Evolutionary conservation across 2,888 invertebrate genomes (phyloP).

Genomic region (Colletes collaris): DNA sequence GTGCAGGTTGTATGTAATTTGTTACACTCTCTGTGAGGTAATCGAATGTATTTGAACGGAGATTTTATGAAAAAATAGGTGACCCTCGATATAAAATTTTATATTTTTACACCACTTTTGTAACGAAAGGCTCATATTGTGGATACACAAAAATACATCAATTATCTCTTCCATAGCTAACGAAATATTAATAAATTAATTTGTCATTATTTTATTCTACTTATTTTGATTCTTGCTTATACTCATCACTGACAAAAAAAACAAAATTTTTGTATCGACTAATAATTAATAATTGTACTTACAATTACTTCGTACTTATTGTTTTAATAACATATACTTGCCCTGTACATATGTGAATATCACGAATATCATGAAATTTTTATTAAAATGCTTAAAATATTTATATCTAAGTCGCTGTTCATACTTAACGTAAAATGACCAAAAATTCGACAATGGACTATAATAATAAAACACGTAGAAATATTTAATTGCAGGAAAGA

Average conservation of each 20-base stretch:
- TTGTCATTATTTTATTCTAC: constrained; percentile 2
- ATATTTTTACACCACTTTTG: too few relatives aligned
- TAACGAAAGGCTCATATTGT: too few relatives aligned
- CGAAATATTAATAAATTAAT: neutral
- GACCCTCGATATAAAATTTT: too few relatives aligned
- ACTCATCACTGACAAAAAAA: neutral
- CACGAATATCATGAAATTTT: neutral
- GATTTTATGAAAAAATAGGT: too few relatives aligned
- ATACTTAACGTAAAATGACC: neutral
- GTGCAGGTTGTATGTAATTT: too few relatives aligned
- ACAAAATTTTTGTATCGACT: too few relatives aligned
- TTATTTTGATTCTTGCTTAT: constrained; percentile 24
- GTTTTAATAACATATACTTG: neutral
- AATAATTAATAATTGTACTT: neutral
- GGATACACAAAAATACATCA: too few relatives aligned
- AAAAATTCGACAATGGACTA: neutral
- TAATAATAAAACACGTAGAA: neutral
- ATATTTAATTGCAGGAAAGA: neutral
- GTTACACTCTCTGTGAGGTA: too few relatives aligned
- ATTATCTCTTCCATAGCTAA: too few relatives aligned
- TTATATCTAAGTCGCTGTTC: neutral
- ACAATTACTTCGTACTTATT: constrained; percentile 3
- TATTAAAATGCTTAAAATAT: neutral
- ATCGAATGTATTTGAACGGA: too few relatives aligned
- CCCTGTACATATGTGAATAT: neutral